Percentiles rank a stretch among this genome's conserved stretches.
These are phyloP conservation scores for Hippasteria phrygiana DNA, from an alignment of 53 echinoderm and acorn worm genomes.

Conservation along the genomic window DNA sequence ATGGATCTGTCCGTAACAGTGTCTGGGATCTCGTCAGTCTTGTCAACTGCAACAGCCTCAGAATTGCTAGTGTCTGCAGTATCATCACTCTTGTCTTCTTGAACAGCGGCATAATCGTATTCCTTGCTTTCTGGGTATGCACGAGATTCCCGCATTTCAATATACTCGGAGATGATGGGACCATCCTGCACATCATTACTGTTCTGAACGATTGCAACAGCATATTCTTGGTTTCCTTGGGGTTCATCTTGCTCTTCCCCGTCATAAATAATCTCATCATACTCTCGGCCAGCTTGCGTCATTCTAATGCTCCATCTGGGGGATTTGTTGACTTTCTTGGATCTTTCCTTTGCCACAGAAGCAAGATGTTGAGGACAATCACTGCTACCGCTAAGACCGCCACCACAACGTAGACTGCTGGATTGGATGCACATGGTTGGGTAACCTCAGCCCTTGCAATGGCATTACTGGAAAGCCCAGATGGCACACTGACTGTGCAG, in stretches of 20 bases:
- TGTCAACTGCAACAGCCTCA: neutral
- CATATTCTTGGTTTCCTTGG: neutral
- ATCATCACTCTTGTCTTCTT: neutral
- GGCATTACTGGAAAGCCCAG: no score
- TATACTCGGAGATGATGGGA: neutral
- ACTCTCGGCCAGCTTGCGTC: neutral
- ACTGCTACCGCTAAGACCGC: constrained; percentile 6
- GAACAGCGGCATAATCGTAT: neutral
- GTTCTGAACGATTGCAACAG: neutral
- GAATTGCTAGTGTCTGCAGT: no score
- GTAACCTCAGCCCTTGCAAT: no score
- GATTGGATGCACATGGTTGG: no score
- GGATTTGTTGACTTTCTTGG: neutral
- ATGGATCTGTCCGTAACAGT: no score
- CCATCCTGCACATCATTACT: neutral
- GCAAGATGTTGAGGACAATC: constrained; percentile 4
- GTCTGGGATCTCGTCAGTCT: neutral
- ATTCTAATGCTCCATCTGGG: neutral
- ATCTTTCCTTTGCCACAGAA: neutral
- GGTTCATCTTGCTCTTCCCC: neutral
- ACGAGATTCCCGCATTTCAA: neutral
- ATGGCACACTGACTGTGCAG: no score
- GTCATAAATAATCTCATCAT: neutral
- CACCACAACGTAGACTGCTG: neutral
- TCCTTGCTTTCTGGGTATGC: neutral